These are phyloP conservation scores for Gouania willdenowi DNA, from an alignment of 2,797 vertebrate species.

Conservation along the genomic window DNA sequence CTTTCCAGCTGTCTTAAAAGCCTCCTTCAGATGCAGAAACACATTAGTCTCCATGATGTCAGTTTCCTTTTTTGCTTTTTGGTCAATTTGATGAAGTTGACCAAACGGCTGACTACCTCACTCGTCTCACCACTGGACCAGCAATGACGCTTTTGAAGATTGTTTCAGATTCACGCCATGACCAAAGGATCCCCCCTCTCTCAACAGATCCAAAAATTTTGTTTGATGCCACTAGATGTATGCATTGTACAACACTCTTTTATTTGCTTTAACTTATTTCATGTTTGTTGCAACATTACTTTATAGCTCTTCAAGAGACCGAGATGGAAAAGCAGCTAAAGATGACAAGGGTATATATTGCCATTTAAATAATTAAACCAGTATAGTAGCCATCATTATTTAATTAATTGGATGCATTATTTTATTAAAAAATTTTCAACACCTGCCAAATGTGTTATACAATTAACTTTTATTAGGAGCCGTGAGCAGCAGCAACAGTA, in stretches of 20 bases:
- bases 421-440: neutral
- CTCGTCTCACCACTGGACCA: slow-evolving; percentile 94
- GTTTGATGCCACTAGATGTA: slow-evolving; percentile 59
- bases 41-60: slow-evolving; percentile 89
- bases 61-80: slow-evolving; percentile 71
- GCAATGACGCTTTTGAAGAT: slow-evolving; percentile 90
- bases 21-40: slow-evolving; percentile 80
- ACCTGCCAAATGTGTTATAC: neutral
- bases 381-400: too few relatives aligned
- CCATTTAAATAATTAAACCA: too few relatives aligned
- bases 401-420: neutral
- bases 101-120: slow-evolving; percentile 93
- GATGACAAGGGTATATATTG: slow-evolving; percentile 90
- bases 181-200: slow-evolving; percentile 53
- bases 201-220: slow-evolving; percentile 24
- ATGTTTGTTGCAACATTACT: slow-evolving; percentile 73
- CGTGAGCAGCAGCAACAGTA: slow-evolving; percentile 76
- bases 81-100: slow-evolving; percentile 93
- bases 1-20: slow-evolving; percentile 85
- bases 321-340: slow-evolving; percentile 91
- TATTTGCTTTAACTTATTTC: slow-evolving; percentile 55
- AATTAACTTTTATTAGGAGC: slow-evolving; percentile 69
- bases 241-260: slow-evolving; percentile 46
- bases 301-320: slow-evolving; percentile 92
- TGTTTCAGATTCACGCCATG: slow-evolving; percentile 82